Percentiles rank a stretch among this genome's conserved stretches.
Conservation (phyloP, 2,888 invertebrate species). For the Acanthococcus lagerstroemiae region DNA sequence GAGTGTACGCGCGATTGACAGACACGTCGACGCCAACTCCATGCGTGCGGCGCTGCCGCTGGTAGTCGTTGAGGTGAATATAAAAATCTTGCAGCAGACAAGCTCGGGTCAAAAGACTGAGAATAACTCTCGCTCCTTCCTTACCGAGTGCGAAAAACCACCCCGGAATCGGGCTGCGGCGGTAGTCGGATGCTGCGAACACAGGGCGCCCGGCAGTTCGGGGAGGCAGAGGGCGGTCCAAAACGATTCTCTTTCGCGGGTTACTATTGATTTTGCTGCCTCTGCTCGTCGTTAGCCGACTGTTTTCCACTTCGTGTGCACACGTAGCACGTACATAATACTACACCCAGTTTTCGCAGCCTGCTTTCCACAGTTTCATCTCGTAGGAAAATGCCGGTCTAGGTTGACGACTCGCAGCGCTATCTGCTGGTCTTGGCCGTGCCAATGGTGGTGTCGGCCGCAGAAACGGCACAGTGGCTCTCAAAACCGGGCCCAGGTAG, state of each 20-base stretch:
- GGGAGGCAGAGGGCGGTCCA: constrained; percentile 3
- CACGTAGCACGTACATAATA: no score
- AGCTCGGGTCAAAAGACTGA: constrained; percentile 30
- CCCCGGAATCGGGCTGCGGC: constrained; percentile 16
- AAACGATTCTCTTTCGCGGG: constrained; percentile 16
- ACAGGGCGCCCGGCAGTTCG: not conserved
- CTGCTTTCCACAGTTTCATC: no score
- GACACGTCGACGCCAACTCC: constrained; percentile 1
- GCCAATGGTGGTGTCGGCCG: no score
- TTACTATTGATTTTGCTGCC: constrained; percentile 29
- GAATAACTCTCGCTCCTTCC: constrained; percentile 11
- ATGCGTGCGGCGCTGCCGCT: not conserved
- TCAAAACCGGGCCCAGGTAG: no score
- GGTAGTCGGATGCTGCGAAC: not conserved
- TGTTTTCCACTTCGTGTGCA: not conserved
- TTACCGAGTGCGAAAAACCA: constrained; percentile 17
- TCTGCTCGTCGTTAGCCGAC: constrained; percentile 14
- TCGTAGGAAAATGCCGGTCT: no score
- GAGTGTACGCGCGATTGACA: not conserved
- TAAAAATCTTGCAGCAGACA: constrained; percentile 29
- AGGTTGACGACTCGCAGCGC: no score
- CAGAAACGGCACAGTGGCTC: no score
- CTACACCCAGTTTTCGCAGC: no score
- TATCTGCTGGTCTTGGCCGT: no score
- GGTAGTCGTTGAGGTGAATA: constrained; percentile 12